Conservation (phyloP, 2,888 invertebrate genomes). For the Tipula lateralis region DNA sequence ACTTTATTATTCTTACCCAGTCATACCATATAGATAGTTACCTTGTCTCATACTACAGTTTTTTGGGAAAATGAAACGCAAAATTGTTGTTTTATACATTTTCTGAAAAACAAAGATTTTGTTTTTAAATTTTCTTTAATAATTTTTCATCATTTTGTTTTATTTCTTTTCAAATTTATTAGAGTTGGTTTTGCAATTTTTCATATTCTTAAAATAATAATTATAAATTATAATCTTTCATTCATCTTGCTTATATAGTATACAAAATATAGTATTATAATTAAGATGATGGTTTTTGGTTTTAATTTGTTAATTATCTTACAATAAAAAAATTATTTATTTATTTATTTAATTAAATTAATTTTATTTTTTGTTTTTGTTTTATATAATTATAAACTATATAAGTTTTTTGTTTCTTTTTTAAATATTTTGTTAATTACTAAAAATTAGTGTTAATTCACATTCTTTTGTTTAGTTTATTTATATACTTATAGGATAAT, state of each 20-base stretch:
- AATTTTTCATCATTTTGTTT: background rate
- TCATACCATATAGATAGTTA: too few relatives aligned
- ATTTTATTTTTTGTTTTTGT: background rate
- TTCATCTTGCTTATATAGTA: background rate
- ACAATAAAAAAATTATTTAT: slow-evolving; percentile 19
- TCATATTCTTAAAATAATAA: background rate
- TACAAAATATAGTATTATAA: background rate
- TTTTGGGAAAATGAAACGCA: background rate
- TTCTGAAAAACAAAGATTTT: slow-evolving; percentile 4
- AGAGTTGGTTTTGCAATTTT: background rate
- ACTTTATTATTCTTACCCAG: too few relatives aligned
- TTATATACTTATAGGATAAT: background rate
- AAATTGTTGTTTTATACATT: background rate
- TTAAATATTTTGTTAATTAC: background rate
- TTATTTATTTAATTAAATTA: background rate
- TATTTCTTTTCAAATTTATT: background rate
- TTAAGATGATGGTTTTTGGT: background rate
- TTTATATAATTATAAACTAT: background rate
- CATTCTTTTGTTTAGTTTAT: background rate
- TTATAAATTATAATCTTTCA: background rate
- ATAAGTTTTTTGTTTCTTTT: background rate
- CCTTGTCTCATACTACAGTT: too few relatives aligned
- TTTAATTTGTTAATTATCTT: slow-evolving; percentile 16
- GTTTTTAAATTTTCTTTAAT: background rate
- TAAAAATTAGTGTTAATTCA: background rate